These are phyloP conservation scores for Lycophotia porphyrea DNA, from an alignment of 2,888 invertebrate species.

Conservation along the genomic window DNA sequence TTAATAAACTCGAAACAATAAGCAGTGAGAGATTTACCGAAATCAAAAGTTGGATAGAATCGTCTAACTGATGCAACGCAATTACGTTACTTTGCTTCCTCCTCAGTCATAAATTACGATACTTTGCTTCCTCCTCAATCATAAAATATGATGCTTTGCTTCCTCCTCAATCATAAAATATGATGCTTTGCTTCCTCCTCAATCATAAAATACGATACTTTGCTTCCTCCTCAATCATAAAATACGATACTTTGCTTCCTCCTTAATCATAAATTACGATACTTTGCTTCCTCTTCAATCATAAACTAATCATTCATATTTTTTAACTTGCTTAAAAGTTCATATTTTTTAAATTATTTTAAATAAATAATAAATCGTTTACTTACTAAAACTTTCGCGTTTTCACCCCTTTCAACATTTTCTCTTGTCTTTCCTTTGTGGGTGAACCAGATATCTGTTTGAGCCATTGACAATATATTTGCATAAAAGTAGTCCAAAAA, in stretches of 20 bases:
- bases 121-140: not conserved
- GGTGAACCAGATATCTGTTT: slow-evolving; percentile 82
- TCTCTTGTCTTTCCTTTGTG: slow-evolving; percentile 63
- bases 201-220: not conserved
- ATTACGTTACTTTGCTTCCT: not conserved
- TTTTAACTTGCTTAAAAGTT: not conserved
- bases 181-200: too few relatives aligned
- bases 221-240: not conserved
- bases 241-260: not conserved
- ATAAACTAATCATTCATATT: not conserved
- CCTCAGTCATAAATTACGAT: not conserved
- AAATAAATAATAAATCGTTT: not conserved
- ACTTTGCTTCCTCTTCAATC: not conserved
- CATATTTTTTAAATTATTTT: not conserved
- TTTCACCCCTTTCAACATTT: slow-evolving; percentile 53
- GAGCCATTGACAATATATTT: slow-evolving; percentile 75
- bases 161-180: not conserved
- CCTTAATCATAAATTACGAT: not conserved
- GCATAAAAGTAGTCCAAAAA: slow-evolving; percentile 21
- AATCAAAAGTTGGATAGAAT: not conserved
- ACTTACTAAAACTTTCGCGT: slow-evolving; percentile 64
- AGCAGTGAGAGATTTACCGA: not conserved
- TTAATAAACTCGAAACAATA: not conserved
- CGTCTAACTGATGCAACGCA: not conserved
- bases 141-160: not conserved